Evolutionary conservation across 1,140 invertebrate genomes (phyloP), one percentile per base, ranked within the genome.

Genomic region (Zaprionus inermis): DNA sequence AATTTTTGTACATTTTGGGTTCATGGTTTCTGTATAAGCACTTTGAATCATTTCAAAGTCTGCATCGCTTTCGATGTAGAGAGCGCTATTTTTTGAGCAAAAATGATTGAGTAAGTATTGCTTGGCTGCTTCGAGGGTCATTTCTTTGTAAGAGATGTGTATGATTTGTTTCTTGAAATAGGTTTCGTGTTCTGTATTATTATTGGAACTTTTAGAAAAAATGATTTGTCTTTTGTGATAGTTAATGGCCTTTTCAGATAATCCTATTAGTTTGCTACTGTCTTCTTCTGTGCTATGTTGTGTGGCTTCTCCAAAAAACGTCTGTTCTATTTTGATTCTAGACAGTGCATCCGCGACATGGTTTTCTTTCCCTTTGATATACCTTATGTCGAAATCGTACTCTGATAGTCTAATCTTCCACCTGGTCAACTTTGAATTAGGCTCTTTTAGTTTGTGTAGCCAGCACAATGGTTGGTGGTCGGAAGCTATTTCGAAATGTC

Each of bases 21-120:
- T 55, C 5, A 65, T 65, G 1, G 12, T 65, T 24, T 55, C 22
- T 28, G 14, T 46, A 34, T 67, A 30, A 1, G 36, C 34, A 5
- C n/a, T 44, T 65, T 65, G 63, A 6, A 65, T 65, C 5, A 41
- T 44, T 44, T 65, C 63, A 16, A 65, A 65, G 11, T 65, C 63
- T 24, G 56, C 20, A n/a, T 44, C 56, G 20, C 36, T 58, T 14
- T 22, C 2, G 22, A 58, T 58, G 36, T 58, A 28, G 0, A 32
- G 10, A 38, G 18, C 32, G 20, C 3, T 52, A 28, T 20, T 65
- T 28, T 66, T 66, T 10, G 38, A 30, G 3, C 36, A 44, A 16
- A 58, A 58, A 16, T 58, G 14, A n/a, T 44, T 6, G 2, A 58
- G 20, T 44, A 58, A 16, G 10, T 58, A 58, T 24, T 12, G 6